Evolutionary conservation across 2,113 vertebrate genomes (phyloP).

Genomic region (Neomonachus schauinslandi): DNA sequence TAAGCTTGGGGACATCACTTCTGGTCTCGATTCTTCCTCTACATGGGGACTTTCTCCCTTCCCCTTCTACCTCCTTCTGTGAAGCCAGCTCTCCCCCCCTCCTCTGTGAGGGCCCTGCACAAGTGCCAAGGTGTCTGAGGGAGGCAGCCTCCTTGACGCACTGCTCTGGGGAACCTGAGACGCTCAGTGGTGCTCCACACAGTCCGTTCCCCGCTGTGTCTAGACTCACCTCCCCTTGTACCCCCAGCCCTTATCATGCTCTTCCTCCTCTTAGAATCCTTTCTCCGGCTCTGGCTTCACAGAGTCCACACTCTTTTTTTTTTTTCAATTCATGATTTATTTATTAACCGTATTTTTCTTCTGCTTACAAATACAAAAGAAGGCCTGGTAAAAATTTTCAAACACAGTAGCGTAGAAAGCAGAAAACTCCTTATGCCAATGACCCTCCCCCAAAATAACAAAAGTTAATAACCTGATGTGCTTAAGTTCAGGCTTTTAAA

Average conservation of each 20-base stretch:
- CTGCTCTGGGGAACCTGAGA: not conserved
- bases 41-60: not conserved
- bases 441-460: no score
- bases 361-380: constrained; percentile 6
- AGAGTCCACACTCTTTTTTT: not conserved
- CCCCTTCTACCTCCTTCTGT: not conserved
- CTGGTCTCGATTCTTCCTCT: not conserved
- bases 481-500: not conserved
- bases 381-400: not conserved
- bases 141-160: no score
- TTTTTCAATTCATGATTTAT: not conserved
- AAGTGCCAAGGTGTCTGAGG: not conserved
- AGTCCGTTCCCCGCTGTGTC: not conserved
- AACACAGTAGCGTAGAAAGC: not conserved
- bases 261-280: not conserved
- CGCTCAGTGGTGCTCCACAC: no score
- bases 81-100: not conserved
- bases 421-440: not conserved
- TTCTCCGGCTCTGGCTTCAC: not conserved
- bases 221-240: rapidly evolving
- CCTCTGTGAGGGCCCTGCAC: not conserved
- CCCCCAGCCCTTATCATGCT: rapidly evolving
- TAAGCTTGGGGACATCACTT: not conserved
- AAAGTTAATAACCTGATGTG: not conserved
- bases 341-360: constrained; percentile 21